A percentile compares a stretch with the other conserved stretches of the same genome.
Evolutionary conservation across 2,797 vertebrate species (phyloP).

Genomic region (Gadopsis bispinosus): DNA sequence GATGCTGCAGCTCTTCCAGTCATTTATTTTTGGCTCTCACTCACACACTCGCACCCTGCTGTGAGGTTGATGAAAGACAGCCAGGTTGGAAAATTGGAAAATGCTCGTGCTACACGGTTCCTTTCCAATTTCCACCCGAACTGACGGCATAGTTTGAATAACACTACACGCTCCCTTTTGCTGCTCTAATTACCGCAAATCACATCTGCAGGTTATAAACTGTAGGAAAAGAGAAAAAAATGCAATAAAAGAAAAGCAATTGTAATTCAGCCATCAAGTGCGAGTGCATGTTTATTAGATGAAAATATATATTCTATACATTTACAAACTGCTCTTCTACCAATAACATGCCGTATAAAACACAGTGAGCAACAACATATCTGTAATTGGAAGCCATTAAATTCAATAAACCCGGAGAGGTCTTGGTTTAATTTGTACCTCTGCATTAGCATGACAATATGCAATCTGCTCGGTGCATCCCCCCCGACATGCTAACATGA

Average conservation of each 20-base stretch:
- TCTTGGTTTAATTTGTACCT: constrained; percentile 60
- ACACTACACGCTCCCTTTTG: background rate
- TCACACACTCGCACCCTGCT: constrained; percentile 14
- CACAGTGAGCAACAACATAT: background rate
- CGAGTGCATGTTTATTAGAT: background rate
- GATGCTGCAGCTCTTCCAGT: background rate
- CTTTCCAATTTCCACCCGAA: constrained; percentile 10
- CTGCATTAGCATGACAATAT: constrained; percentile 78
- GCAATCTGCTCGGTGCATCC: constrained; percentile 39
- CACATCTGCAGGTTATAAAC: background rate
- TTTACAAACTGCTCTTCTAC: background rate
- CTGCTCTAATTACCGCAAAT: background rate
- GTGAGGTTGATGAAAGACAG: constrained; percentile 28
- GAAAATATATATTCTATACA: background rate
- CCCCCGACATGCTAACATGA: constrained; percentile 45
- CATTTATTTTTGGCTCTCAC: constrained; percentile 44
- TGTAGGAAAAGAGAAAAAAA: background rate
- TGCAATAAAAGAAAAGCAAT: background rate
- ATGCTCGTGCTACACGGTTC: background rate
- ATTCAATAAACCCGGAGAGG: constrained; percentile 70
- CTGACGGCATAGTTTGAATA: background rate
- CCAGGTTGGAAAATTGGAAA: constrained; percentile 22
- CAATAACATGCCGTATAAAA: background rate
- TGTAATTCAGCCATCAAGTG: background rate
- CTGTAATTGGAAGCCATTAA: constrained; percentile 51